Base-by-base conservation (phyloP, 1,140 invertebrate species). In the Zaprionus tsacasi region DNA sequence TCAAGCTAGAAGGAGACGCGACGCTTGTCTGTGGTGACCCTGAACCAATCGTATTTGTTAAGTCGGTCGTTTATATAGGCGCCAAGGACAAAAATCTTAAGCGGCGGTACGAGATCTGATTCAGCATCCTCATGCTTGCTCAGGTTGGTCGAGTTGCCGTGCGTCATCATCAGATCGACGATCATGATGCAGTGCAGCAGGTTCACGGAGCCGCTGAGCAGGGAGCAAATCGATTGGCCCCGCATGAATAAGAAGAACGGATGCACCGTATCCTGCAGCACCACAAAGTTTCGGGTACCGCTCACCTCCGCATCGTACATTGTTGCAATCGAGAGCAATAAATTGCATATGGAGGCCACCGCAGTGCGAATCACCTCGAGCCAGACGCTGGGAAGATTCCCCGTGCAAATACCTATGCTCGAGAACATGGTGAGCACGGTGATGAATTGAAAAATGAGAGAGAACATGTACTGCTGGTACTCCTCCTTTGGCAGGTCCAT, bases 391-490 rank as follows among this genome's bases (percentile, higher is more conserved):
- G 64, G 64, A 10, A 35, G 54, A 25, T 60, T 43, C 0, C 70
- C 70, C 0, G 70, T 60, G 50, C 70, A 73, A 13, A 73, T 38
- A n/a, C 66, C 68, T 8, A 73, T 68, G 40, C 70, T 73, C 21
- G 64, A 45, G 12, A 73, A 73, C 38, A 73, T 8, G 30, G 70
- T 73, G 8, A 73, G 65, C 12, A 68, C 57, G 1, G 64, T 73
- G 1, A 67, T 27, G 12, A 68, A 35, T n/a, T 73, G 66, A 33
- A 73, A 73, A 3, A 56, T 35, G 0, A 56, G 5, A 1, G 58
- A 55, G 35, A 59, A 68, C 30, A 61, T n/a, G 6, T 60, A 68
- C 15, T 73, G 57, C 17, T 55, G 56, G 11, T 50, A 25, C 27
- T 59, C 36, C 17, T 63, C 60, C 30, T 25, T 3, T 0, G 50